Evolutionary conservation across 2,797 vertebrate species (phyloP).

Genomic region (Allobates femoralis): DNA sequence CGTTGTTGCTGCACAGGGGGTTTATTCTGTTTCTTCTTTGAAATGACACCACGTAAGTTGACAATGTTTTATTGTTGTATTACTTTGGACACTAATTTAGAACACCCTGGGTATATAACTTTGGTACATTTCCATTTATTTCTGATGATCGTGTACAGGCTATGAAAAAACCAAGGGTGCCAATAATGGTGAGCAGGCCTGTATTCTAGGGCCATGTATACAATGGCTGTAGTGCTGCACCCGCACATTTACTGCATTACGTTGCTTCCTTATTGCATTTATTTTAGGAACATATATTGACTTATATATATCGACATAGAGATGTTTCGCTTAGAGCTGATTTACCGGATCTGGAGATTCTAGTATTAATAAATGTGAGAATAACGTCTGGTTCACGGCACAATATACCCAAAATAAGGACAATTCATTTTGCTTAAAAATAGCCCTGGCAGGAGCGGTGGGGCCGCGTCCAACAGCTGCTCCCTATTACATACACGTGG

Average conservation of each 20-base stretch:
- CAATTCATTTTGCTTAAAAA: slow-evolving; percentile 15
- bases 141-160: too few relatives aligned
- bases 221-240: background rate
- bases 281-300: background rate
- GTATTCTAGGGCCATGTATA: too few relatives aligned
- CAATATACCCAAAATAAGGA: background rate
- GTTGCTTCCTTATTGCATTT: background rate
- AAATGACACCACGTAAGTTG: too few relatives aligned
- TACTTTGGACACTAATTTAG: too few relatives aligned
- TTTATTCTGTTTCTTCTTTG: too few relatives aligned
- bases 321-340: background rate
- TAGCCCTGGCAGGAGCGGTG: slow-evolving; percentile 11
- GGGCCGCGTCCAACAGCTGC: background rate
- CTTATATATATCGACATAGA: too few relatives aligned
- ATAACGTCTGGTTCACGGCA: background rate
- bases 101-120: too few relatives aligned
- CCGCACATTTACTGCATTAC: background rate
- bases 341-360: background rate
- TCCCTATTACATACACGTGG: slow-evolving; percentile 5
- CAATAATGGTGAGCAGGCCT: too few relatives aligned
- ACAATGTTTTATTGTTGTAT: too few relatives aligned
- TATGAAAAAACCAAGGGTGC: too few relatives aligned
- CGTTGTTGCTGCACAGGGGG: too few relatives aligned
- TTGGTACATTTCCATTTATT: too few relatives aligned
- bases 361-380: background rate